Evolutionary conservation across 1,140 invertebrate species (phyloP).

Genomic region (Samia ricini): DNA sequence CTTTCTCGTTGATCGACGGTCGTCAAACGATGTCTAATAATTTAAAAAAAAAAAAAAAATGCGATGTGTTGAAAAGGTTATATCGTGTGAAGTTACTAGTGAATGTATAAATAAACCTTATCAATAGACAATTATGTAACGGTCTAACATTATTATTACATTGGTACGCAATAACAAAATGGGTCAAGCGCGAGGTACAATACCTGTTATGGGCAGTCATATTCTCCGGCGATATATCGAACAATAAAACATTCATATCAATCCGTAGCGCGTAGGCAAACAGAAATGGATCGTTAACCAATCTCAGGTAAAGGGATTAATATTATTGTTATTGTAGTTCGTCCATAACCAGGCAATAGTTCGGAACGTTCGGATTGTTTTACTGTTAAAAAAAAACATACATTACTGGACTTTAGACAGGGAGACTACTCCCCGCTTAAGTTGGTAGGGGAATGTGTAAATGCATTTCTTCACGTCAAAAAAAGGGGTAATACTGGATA

Average conservation of each 20-base stretch:
- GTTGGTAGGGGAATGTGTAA: too few species aligned
- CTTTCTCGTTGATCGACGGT: too few species aligned
- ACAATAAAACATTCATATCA: constrained; percentile 9
- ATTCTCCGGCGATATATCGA: background rate
- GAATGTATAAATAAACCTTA: too few species aligned
- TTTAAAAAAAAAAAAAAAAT: too few species aligned
- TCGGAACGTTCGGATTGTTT: background rate
- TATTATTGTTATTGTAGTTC: background rate
- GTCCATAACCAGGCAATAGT: background rate
- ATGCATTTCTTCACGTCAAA: too few species aligned
- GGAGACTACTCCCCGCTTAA: too few species aligned
- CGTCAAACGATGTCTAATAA: too few species aligned
- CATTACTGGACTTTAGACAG: too few species aligned
- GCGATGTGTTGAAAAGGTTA: too few species aligned
- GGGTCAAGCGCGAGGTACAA: background rate
- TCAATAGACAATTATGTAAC: background rate
- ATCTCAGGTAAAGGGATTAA: constrained; percentile 8
- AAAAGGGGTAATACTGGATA: too few species aligned
- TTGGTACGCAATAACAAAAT: constrained; percentile 7
- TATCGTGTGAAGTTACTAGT: too few species aligned
- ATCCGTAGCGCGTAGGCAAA: background rate
- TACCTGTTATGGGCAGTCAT: background rate
- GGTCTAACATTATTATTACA: background rate
- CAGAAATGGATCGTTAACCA: constrained; percentile 4
- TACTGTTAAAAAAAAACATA: background rate